A percentile compares a stretch with the other conserved stretches of the same genome.
Evolutionary conservation across 2,888 invertebrate species (phyloP).

Genomic region (Trilocha varians): DNA sequence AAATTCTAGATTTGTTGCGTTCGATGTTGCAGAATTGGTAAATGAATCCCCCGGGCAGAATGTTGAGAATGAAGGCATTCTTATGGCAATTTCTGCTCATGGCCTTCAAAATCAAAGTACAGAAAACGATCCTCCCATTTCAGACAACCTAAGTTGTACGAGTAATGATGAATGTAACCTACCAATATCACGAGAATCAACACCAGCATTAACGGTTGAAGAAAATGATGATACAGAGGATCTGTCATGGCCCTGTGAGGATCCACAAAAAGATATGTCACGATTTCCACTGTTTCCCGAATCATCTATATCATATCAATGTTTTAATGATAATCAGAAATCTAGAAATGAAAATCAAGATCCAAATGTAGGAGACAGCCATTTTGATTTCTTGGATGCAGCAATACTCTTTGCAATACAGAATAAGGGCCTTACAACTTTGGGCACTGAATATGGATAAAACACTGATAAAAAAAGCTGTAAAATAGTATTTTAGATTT

Average conservation of each 20-base stretch:
- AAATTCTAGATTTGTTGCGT: constrained; percentile 39
- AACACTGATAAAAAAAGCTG: constrained; percentile 4
- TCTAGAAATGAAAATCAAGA: constrained; percentile 22
- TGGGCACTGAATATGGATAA: constrained; percentile 61
- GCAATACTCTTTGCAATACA: constrained; percentile 84
- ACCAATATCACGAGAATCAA: constrained; percentile 26
- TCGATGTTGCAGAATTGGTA: constrained; percentile 67
- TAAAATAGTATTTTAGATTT: constrained; percentile 2
- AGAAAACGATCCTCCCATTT: constrained; percentile 16
- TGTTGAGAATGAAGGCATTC: constrained; percentile 80
- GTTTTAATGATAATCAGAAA: constrained; percentile 30
- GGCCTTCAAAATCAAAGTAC: constrained; percentile 70
- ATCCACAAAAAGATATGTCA: constrained; percentile 26
- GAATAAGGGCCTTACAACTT: constrained; percentile 78
- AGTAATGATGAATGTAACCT: constrained; percentile 17
- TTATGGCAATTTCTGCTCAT: constrained; percentile 82
- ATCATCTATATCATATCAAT: constrained; percentile 30
- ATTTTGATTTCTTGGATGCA: constrained; percentile 77
- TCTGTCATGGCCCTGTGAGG: constrained; percentile 30
- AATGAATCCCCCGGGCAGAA: constrained; percentile 71
- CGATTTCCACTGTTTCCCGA: constrained; percentile 33
- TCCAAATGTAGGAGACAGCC: constrained; percentile 30
- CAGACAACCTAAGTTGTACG: constrained; percentile 10
- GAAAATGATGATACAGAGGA: constrained; percentile 27
- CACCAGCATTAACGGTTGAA: constrained; percentile 32